Conservation (phyloP, 1,140 invertebrate species). For the Aethina tumida region DNA sequence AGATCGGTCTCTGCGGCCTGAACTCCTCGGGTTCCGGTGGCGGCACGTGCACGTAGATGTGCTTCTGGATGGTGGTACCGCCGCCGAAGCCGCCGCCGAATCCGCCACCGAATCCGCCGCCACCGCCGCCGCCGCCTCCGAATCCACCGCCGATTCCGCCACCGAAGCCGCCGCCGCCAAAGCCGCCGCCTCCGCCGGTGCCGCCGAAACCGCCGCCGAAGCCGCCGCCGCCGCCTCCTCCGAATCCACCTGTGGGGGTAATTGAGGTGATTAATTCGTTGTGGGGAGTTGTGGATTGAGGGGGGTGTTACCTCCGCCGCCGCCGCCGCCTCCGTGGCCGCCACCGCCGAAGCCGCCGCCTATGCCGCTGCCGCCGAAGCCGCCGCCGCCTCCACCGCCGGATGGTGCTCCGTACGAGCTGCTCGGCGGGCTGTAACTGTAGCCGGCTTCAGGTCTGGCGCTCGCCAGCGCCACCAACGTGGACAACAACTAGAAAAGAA, state of each 20-base stretch:
- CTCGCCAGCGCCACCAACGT: conserved; percentile 32
- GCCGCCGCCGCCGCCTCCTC: conserved; percentile 18
- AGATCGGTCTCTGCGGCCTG: conserved; percentile 52
- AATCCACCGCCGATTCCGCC: conserved; percentile 19
- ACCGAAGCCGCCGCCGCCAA: conserved; percentile 12
- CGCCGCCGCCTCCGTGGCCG: conserved; percentile 20
- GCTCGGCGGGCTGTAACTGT: conserved; percentile 37
- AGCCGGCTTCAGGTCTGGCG: conserved; percentile 36
- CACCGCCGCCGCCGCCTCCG: conserved; percentile 19
- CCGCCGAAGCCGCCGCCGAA: conserved; percentile 37
- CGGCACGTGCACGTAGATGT: conserved; percentile 79
- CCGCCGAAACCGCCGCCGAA: conserved; percentile 18
- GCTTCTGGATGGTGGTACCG: conserved; percentile 60
- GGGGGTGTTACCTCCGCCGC: conserved; percentile 12
- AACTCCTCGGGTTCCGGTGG: conserved; percentile 51
- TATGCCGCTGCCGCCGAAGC: conserved; percentile 17
- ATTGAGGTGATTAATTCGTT: too few species aligned
- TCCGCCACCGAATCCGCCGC: conserved; percentile 4
- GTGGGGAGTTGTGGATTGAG: too few species aligned
- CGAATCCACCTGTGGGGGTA: conserved; percentile 17
- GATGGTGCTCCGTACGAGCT: conserved; percentile 35
- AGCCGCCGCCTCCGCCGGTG: conserved; percentile 15
- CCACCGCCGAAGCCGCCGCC: conserved; percentile 18
- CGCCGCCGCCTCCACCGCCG: conserved; percentile 29
- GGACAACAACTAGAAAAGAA: conserved; percentile 29